Percentiles rank a stretch among this genome's conserved stretches.
These are phyloP conservation scores for Coracopsis vasa DNA, from an alignment of 2,113 vertebrate genomes.

Conservation along the genomic window DNA sequence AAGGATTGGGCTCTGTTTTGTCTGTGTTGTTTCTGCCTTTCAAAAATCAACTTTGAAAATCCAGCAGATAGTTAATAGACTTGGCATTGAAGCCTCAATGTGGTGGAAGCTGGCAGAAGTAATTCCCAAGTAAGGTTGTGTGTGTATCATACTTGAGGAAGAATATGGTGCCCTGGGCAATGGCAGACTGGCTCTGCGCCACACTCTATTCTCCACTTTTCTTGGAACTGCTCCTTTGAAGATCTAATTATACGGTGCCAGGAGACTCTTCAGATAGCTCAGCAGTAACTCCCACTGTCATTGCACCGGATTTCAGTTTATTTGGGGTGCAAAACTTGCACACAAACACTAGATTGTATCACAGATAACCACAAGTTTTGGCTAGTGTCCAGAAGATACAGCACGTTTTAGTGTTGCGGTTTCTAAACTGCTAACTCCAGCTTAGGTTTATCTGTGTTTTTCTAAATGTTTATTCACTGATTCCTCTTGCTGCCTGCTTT, in stretches of 20 bases:
- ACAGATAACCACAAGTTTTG: neutral
- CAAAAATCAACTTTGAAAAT: neutral
- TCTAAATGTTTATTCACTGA: neutral
- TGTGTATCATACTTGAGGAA: neutral
- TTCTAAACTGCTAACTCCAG: neutral
- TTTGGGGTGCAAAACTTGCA: conserved; percentile 21
- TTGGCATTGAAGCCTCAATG: neutral
- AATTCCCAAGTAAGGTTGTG: neutral
- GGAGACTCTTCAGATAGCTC: conserved; percentile 23
- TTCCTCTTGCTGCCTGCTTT: neutral
- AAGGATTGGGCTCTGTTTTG: neutral
- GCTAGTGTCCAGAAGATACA: conserved; percentile 1
- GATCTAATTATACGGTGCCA: conserved; percentile 26
- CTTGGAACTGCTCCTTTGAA: conserved; percentile 46
- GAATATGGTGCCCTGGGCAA: conserved; percentile 34
- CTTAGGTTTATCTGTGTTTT: neutral
- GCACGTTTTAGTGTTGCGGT: neutral
- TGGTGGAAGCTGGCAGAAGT: conserved; percentile 26
- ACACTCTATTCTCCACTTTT: neutral
- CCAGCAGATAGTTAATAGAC: neutral
- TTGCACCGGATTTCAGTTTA: neutral
- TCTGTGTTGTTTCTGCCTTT: neutral
- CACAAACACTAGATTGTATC: neutral
- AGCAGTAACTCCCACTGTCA: neutral
- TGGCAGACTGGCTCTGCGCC: neutral